A percentile compares a stretch with the other conserved stretches of the same genome.
phyloP scores from a whole-genome alignment of 2,888 invertebrate genomes.

The Baccha elongata region DNA sequence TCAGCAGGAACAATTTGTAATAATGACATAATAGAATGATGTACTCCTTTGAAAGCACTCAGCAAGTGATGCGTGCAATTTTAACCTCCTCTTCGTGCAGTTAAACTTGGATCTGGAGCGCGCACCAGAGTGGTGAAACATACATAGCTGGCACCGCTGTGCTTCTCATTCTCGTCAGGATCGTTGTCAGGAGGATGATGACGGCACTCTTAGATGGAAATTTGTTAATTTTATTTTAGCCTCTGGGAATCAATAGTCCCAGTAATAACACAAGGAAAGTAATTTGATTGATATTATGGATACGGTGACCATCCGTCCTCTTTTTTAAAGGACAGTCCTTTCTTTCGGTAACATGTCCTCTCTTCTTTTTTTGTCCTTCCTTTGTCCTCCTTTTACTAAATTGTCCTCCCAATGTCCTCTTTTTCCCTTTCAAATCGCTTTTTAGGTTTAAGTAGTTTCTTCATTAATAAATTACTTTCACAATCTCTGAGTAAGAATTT shows the following conservation, averaged over 20 bases:
- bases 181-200: constrained; percentile 7
- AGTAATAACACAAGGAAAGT: not conserved
- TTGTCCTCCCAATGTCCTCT: too few species aligned
- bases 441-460: too few species aligned
- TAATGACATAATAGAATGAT: constrained; percentile 63
- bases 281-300: not conserved
- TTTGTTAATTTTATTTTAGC: not conserved
- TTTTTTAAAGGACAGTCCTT: too few species aligned
- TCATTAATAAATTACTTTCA: too few species aligned
- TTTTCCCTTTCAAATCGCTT: too few species aligned
- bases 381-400: too few species aligned
- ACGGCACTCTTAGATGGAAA: constrained; percentile 20
- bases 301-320: too few species aligned
- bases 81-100: constrained; percentile 41
- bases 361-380: too few species aligned
- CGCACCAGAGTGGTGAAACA: too few species aligned
- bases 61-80: constrained; percentile 57
- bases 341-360: too few species aligned
- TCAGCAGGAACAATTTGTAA: constrained; percentile 55
- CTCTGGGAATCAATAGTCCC: not conserved
- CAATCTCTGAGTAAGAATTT: too few species aligned
- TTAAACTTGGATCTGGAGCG: constrained; percentile 44
- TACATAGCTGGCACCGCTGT: not conserved
- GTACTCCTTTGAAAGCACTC: constrained; percentile 60
- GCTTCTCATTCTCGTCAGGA: not conserved